Evolutionary conservation across 1,140 invertebrate genomes (phyloP), one percentile per base, ranked within the genome.

Genomic region (Babylonia areolata): DNA sequence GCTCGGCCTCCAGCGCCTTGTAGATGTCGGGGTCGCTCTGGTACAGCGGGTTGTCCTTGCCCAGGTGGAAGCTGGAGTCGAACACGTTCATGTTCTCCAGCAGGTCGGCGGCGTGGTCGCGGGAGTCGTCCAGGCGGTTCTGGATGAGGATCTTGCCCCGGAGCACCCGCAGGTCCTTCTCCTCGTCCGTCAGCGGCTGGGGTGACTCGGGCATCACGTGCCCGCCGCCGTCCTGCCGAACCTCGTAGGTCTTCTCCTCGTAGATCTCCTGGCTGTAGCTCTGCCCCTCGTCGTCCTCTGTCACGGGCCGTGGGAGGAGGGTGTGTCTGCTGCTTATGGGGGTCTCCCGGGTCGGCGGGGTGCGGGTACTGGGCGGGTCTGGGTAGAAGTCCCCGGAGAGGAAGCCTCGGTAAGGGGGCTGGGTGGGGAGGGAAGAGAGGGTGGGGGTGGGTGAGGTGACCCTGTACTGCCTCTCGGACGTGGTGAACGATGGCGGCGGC

Each of bases 41-140:
- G 75, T 92, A 92, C 75, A 92, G 84, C 0, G 92, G 92, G 80
- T 92, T 92, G 64, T 91, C 89, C 81, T 92, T 92, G 37, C 86
- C 88, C 85, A 91, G 83, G 71, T 89, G 90, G 86, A 92, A 92
- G 28, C 79, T 82, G 17, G 88, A 88, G 71, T 91, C 91, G 87
- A 92, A 92, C 77, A 92, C 58, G 81, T 92, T 92, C 28, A 90
- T 88, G 79, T 92, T 92, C 33, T 92, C 90, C 78, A 90, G 89
- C 37, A 89, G 90, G 42, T 92, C 90, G 9, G 89, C 89, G 9
- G 89, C 89, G 11, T 89, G 88, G 35, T 90, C 89, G n/a, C 89
- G 73, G 33, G 87, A 85, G 3, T 88, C 86, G 73, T 92, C 91
- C 23, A 92, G 81, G 46, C 86, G 88, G 82, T 92, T 92, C 81